phyloP scores from a whole-genome alignment of 2,113 vertebrate genomes.

The Zeus faber region DNA sequence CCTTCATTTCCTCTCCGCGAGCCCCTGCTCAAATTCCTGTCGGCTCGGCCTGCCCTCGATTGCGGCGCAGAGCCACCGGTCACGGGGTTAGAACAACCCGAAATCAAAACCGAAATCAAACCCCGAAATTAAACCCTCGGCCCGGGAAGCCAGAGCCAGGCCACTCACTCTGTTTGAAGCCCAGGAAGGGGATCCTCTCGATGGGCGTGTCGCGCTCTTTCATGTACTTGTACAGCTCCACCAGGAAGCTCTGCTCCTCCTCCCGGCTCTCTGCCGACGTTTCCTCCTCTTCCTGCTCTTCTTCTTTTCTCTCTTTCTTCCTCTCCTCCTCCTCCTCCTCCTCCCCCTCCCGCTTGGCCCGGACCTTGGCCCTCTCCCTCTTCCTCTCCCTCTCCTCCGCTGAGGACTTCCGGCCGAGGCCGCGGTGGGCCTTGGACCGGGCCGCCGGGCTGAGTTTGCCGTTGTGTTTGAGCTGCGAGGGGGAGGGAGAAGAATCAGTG shows the following conservation, averaged over 20 bases:
- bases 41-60: constrained; percentile 20
- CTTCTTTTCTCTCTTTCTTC: constrained; percentile 32
- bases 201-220: constrained; percentile 95
- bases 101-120: too few species aligned
- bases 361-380: too few species aligned
- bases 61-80: constrained; percentile 18
- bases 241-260: constrained; percentile 92
- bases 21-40: constrained; percentile 9
- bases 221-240: constrained; percentile 95
- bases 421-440: constrained; percentile 68
- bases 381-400: constrained; percentile 47
- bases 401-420: constrained; percentile 43
- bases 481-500: constrained; percentile 2
- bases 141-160: too few species aligned
- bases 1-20: constrained; percentile 16
- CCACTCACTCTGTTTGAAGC: constrained; percentile 98
- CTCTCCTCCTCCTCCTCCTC: constrained; percentile 60
- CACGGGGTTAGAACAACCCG: too few species aligned
- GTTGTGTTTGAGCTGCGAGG: constrained; percentile 83
- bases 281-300: constrained; percentile 67
- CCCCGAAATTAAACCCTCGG: too few species aligned
- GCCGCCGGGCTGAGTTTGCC: constrained; percentile 77
- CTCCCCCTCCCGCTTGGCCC: background rate
- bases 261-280: constrained; percentile 83
- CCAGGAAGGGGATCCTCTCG: constrained; percentile 95